Evolutionary conservation across 2,113 vertebrate species (phyloP).

Genomic region (Mus musculus): GRCm39 chr2:148578501-148579000

Average conservation of each 20-base stretch:
- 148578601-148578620: background rate
- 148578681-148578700: background rate
- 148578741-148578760: background rate
- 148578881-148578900: background rate
- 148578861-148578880: background rate
- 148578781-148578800: background rate
- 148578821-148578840: background rate
- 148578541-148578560: background rate
- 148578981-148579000: background rate
- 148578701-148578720: background rate
- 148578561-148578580: background rate
- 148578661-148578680: background rate
- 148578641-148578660: background rate
- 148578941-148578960: background rate
- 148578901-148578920: background rate
- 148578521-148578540: background rate
- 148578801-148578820: background rate
- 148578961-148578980: background rate
- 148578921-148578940: background rate
- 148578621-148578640: background rate
- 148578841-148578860: background rate
- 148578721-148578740: background rate
- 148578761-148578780: background rate
- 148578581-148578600: background rate
- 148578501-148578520: background rate